A percentile compares a stretch with the other conserved stretches of the same genome.
These are phyloP conservation scores for Zaprionus vittiger DNA, from an alignment of 1,140 invertebrate genomes.

Conservation along the genomic window DNA sequence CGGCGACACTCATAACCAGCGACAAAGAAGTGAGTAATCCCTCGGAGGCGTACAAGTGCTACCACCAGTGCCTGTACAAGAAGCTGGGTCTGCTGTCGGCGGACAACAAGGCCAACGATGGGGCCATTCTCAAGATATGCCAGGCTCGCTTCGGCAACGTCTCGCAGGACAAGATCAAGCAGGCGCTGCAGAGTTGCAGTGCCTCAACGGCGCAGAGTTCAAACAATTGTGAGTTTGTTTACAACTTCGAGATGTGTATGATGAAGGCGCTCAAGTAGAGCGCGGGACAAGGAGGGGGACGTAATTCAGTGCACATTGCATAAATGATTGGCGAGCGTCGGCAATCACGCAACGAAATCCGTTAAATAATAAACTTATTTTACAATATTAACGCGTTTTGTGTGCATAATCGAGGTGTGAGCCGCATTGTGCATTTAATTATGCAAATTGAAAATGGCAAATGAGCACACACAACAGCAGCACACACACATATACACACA, in stretches of 20 bases:
- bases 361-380: conserved; percentile 68
- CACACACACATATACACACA: neutral
- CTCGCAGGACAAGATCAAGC: conserved; percentile 54
- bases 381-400: conserved; percentile 63
- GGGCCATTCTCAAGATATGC: conserved; percentile 48
- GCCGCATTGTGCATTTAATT: conserved; percentile 61
- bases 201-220: conserved; percentile 15
- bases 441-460: conserved; percentile 70
- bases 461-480: conserved; percentile 37
- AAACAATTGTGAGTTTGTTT: conserved; percentile 47
- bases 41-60: conserved; percentile 60
- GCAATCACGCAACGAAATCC: conserved; percentile 38
- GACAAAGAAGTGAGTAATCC: conserved; percentile 58
- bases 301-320: conserved; percentile 7
- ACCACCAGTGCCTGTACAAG: conserved; percentile 67
- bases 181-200: conserved; percentile 33
- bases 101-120: conserved; percentile 45
- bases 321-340: conserved; percentile 28
- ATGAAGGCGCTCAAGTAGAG: conserved; percentile 40
- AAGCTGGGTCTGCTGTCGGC: conserved; percentile 56
- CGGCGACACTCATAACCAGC: conserved; percentile 34
- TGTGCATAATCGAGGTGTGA: conserved; percentile 41
- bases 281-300: conserved; percentile 4
- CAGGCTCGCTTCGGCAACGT: conserved; percentile 46
- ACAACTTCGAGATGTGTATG: conserved; percentile 58